A percentile compares a stretch with the other conserved stretches of the same genome.
Conservation (phyloP, 2,888 invertebrate genomes). For the Epistrophe grossulariae region DNA sequence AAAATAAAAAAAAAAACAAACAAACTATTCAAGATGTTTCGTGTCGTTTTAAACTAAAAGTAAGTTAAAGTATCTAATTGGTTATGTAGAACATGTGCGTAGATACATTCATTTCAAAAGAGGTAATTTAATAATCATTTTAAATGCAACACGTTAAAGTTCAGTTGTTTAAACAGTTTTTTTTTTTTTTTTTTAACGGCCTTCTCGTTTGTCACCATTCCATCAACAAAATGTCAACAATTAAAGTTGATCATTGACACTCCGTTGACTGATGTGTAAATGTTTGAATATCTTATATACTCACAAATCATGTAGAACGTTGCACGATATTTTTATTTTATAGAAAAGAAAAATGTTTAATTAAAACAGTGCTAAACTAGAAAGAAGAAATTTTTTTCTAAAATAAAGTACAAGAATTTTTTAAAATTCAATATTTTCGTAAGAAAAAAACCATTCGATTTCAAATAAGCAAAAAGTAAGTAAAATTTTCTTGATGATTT, state of each 20-base stretch:
- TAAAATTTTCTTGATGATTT: no score
- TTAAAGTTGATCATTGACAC: slow-evolving; percentile 36
- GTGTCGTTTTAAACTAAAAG: slow-evolving; percentile 33
- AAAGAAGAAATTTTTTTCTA: neutral
- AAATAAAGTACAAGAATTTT: neutral
- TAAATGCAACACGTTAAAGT: slow-evolving; percentile 48
- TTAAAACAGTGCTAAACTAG: neutral
- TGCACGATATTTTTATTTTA: no score
- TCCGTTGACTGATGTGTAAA: slow-evolving; percentile 36
- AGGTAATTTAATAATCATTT: slow-evolving; percentile 27
- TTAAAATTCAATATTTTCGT: neutral
- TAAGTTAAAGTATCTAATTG: slow-evolving; percentile 50
- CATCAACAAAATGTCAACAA: slow-evolving; percentile 48
- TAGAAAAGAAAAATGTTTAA: no score
- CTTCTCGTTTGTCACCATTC: slow-evolving; percentile 27
- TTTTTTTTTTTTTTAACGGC: slow-evolving; percentile 31
- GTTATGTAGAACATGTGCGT: slow-evolving; percentile 60
- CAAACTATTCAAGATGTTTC: slow-evolving; percentile 10
- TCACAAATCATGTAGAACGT: neutral
- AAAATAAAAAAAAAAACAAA: neutral
- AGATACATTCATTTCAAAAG: slow-evolving; percentile 20
- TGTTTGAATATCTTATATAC: neutral
- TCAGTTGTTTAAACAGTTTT: slow-evolving; percentile 44
- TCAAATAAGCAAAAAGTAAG: no score
- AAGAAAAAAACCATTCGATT: no score